Percentiles rank a stretch among this genome's conserved stretches.
These are phyloP conservation scores for Caenorhabditis afra DNA, from an alignment of 2,888 invertebrate species.

Conservation along the genomic window DNA sequence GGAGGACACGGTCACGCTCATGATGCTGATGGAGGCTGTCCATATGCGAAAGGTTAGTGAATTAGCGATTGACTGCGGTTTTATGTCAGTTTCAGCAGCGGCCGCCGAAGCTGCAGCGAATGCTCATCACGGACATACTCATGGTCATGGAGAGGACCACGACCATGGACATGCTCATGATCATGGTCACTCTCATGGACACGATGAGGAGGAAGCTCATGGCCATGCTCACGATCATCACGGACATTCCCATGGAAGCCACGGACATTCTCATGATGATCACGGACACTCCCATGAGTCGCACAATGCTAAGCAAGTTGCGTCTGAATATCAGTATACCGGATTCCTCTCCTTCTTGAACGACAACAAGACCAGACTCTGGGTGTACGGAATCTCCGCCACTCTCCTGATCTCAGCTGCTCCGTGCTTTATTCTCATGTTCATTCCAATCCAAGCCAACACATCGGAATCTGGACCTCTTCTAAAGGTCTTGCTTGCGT, in stretches of 20 bases:
- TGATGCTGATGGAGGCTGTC: conserved; percentile 58
- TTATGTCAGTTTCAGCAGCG: conserved; percentile 11
- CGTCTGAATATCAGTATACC: conserved; percentile 52
- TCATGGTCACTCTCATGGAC: conserved; percentile 60
- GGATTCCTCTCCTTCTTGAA: conserved; percentile 74
- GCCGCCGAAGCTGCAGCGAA: conserved; percentile 35
- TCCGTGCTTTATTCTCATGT: conserved; percentile 92
- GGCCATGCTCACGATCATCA: conserved; percentile 64
- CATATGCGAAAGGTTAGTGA: conserved; percentile 50
- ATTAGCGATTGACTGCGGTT: too few species aligned
- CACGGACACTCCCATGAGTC: conserved; percentile 25
- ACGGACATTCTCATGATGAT: conserved; percentile 31
- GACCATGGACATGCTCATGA: conserved; percentile 60
- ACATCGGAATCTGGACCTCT: conserved; percentile 74
- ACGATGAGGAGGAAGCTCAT: conserved; percentile 56
- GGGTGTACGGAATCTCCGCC: conserved; percentile 83
- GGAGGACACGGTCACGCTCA: conserved; percentile 59
- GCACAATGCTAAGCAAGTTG: conserved; percentile 30
- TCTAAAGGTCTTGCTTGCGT: conserved; percentile 85
- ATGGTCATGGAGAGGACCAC: conserved; percentile 63
- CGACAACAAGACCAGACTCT: conserved; percentile 75
- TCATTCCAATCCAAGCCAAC: conserved; percentile 87
- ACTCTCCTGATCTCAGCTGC: conserved; percentile 95
- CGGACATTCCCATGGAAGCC: conserved; percentile 62
- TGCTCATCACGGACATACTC: conserved; percentile 52